A percentile compares a stretch with the other conserved stretches of the same genome.
Conservation (phyloP, 1,140 invertebrate species). For the Ostrea edulis region DNA sequence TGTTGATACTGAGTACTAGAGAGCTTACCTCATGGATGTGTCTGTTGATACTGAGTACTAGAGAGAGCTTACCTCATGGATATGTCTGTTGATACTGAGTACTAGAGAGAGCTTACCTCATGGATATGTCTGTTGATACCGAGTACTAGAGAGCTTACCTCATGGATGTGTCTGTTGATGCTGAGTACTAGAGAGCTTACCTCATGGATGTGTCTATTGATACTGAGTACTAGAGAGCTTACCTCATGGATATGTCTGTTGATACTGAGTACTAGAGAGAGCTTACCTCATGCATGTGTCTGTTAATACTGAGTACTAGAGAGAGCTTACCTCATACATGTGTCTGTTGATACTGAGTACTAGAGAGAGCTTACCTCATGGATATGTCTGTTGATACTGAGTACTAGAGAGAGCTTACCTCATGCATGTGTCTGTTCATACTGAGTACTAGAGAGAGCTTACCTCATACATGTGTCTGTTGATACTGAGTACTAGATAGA, state of each 20-base stretch:
- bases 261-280: neutral
- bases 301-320: slow-evolving; percentile 4
- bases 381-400: slow-evolving; percentile 14
- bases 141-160: slow-evolving; percentile 4
- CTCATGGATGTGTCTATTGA: slow-evolving; percentile 26
- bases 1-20: slow-evolving; percentile 11
- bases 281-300: slow-evolving; percentile 19
- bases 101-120: slow-evolving; percentile 8
- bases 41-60: slow-evolving; percentile 18
- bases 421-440: slow-evolving; percentile 18
- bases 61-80: neutral
- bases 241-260: slow-evolving; percentile 22
- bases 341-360: slow-evolving; percentile 21
- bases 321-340: slow-evolving; percentile 4
- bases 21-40: slow-evolving; percentile 21
- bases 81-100: slow-evolving; percentile 11
- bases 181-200: neutral
- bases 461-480: slow-evolving; percentile 24
- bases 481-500: neutral
- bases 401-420: neutral
- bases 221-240: neutral
- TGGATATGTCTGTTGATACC: slow-evolving; percentile 11
- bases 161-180: slow-evolving; percentile 28
- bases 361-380: neutral
- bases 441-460: neutral